Evolutionary conservation across 2,113 vertebrate genomes (phyloP).

Genomic region (Thermophis baileyi): DNA sequence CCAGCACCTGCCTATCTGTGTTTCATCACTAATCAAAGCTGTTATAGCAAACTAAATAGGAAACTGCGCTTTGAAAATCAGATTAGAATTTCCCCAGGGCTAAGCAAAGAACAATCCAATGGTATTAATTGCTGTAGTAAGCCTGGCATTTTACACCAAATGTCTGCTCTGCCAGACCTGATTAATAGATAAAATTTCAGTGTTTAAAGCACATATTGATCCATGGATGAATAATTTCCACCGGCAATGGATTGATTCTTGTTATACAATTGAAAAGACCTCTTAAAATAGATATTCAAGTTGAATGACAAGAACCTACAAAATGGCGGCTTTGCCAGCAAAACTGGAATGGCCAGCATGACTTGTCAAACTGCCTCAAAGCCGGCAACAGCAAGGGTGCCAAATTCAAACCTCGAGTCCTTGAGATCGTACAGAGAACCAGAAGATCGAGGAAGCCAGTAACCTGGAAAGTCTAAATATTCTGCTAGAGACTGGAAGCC

Average conservation of each 20-base stretch:
- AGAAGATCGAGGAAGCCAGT: no score
- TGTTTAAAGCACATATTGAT: background rate
- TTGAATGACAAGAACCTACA: no score
- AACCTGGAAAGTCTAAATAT: no score
- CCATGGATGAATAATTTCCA: background rate
- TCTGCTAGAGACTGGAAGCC: no score
- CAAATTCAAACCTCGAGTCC: no score
- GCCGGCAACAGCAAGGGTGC: no score
- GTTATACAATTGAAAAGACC: background rate
- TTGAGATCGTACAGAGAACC: no score
- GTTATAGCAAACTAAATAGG: background rate
- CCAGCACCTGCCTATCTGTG: background rate
- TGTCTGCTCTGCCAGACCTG: background rate
- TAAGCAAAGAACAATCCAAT: background rate
- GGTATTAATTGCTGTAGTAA: background rate
- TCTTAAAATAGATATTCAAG: background rate
- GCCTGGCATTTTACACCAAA: background rate
- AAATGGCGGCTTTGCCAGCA: no score
- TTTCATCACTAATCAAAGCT: background rate
- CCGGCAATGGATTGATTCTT: background rate
- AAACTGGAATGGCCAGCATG: no score
- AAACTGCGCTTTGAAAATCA: background rate
- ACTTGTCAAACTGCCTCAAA: no score
- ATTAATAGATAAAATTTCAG: background rate
- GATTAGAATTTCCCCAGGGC: background rate